These are phyloP conservation scores for Pachliopta kotzebuea DNA, from an alignment of 2,888 invertebrate species.

Conservation along the genomic window DNA sequence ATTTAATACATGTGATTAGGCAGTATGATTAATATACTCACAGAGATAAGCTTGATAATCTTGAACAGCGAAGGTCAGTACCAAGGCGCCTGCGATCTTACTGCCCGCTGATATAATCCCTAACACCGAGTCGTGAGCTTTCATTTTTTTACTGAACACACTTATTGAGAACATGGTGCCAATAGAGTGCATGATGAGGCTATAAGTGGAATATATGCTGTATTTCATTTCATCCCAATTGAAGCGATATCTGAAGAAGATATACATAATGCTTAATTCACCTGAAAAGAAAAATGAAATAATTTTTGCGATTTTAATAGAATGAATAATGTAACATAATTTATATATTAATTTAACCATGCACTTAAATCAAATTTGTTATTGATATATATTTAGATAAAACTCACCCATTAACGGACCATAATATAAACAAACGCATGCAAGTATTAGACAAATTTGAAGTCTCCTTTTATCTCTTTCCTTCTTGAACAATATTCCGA, in stretches of 20 bases:
- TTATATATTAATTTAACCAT: too few species aligned
- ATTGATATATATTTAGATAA: background rate
- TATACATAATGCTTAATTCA: slow-evolving; percentile 70
- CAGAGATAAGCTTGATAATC: slow-evolving; percentile 63
- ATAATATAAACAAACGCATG: slow-evolving; percentile 62
- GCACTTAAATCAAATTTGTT: too few species aligned
- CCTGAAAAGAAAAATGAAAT: slow-evolving; percentile 41
- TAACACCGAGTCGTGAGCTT: slow-evolving; percentile 61
- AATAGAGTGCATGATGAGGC: slow-evolving; percentile 63
- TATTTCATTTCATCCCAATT: slow-evolving; percentile 77
- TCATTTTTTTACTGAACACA: slow-evolving; percentile 63
- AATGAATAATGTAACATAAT: too few species aligned
- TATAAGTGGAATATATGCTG: slow-evolving; percentile 70
- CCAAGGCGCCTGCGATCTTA: slow-evolving; percentile 60
- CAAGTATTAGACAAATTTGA: slow-evolving; percentile 59
- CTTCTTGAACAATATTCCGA: slow-evolving; percentile 75
- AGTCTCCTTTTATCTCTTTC: slow-evolving; percentile 65
- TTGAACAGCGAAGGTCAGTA: slow-evolving; percentile 63
- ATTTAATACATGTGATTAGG: too few species aligned
- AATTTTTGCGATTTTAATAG: too few species aligned
- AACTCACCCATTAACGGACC: slow-evolving; percentile 71
- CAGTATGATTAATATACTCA: slow-evolving; percentile 48
- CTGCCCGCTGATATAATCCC: slow-evolving; percentile 66
- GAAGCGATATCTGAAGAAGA: slow-evolving; percentile 71
- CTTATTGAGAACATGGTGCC: slow-evolving; percentile 72